Conservation (phyloP, 2,888 invertebrate genomes). For the Notocelia uddmanniana region DNA sequence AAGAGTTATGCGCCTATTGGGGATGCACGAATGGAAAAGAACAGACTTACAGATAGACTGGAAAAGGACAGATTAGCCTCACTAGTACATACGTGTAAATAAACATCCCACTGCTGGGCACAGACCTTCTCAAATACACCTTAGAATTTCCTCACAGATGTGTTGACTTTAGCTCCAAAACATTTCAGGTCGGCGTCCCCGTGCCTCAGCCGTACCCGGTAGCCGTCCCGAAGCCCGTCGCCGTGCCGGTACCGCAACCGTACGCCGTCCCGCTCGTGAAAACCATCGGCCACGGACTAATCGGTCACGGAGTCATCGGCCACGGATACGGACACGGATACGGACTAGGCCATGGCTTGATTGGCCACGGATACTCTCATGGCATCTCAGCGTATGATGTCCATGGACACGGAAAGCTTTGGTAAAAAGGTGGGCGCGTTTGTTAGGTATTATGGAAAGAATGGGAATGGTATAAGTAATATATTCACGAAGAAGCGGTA, state of each 20-base stretch:
- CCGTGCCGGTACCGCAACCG: constrained; percentile 74
- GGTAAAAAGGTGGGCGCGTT: constrained; percentile 62
- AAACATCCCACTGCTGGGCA: too few relatives aligned
- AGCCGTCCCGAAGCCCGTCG: constrained; percentile 74
- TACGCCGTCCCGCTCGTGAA: constrained; percentile 68
- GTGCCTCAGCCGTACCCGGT: constrained; percentile 82
- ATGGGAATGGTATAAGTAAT: not conserved
- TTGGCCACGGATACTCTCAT: constrained; percentile 46
- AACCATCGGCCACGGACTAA: constrained; percentile 50
- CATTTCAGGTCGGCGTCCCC: constrained; percentile 75
- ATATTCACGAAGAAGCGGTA: not conserved
- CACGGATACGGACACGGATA: constrained; percentile 47
- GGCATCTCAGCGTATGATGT: constrained; percentile 48
- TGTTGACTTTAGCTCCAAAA: not conserved
- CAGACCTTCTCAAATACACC: too few relatives aligned
- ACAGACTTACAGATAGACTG: too few relatives aligned
- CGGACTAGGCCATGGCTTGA: constrained; percentile 51
- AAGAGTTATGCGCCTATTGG: too few relatives aligned
- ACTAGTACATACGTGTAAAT: too few relatives aligned
- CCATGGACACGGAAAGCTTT: constrained; percentile 61
- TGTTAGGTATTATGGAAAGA: constrained; percentile 46
- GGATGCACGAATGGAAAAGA: too few relatives aligned
- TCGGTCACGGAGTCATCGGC: constrained; percentile 50
- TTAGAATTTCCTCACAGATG: not conserved
- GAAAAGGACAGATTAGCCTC: too few relatives aligned